Evolutionary conservation across 1,140 invertebrate species (phyloP), one percentile per base, ranked within the genome.

Genomic region (Trypoxylus dichotomus): DNA sequence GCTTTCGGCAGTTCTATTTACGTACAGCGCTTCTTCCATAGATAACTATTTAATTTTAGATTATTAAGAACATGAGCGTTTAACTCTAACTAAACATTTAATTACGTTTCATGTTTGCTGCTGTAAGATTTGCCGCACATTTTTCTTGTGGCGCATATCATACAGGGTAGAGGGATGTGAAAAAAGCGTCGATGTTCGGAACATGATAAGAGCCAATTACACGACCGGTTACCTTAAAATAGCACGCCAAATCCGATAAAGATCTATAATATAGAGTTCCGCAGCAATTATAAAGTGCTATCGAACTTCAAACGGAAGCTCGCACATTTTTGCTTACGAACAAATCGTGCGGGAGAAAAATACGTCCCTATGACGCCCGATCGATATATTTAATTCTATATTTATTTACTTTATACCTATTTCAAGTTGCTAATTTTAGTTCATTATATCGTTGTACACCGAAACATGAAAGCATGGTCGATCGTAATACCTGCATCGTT

Each of bases 201-300:
- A 19, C 7, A 54, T n/a, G 47, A 54, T 54, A 54, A 54, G 47
- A n/a, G 47, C 19, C 47, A 54, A 54, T 54, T 54, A 54, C 47
- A 54, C 47, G 19, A 54, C 13, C 47, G 47, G 47, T 54, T n/a
- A 54, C 47, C 47, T 54, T 54, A 54, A 54, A 54, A 54, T 54
- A 54, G 47, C 47, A 54, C 47, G 47, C 47, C n/a, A n/a, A 54
- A 54, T 54, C 47, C 47, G 47, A 54, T 54, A 54, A 5, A 54
- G 47, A 54, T 54, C 47, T 54, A n/a, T n/a, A 54, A 54, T 54
- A 54, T 54, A n/a, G 19, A 54, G 47, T 54, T 54, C 47, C 47
- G 47, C 47, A 54, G 47, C 47, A 54, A 54, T 54, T 54, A 54
- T 54, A 54, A 54, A 54, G 47, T 54, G 47, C 47, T 54, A 54